phyloP scores from a whole-genome alignment of 2,888 invertebrate species.

The Callinectes sapidus region DNA sequence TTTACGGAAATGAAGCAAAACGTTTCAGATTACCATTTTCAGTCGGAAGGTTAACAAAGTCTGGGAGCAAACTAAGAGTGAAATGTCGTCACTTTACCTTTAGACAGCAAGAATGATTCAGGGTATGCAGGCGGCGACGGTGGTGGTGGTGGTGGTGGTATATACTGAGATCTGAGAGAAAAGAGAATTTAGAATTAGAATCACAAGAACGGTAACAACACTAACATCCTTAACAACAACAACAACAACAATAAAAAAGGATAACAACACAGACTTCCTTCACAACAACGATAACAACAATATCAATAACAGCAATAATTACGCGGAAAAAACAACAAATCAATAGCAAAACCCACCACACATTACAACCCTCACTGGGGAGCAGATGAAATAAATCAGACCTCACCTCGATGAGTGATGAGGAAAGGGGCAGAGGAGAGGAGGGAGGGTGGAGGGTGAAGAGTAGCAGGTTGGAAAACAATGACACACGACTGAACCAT shows the following conservation, averaged over 20 bases:
- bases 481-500: not conserved
- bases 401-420: not conserved
- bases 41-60: too few species aligned
- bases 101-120: not conserved
- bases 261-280: not conserved
- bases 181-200: not conserved
- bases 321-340: not conserved
- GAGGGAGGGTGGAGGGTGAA: not conserved
- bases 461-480: not conserved
- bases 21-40: too few species aligned
- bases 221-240: conserved; percentile 8
- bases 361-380: not conserved
- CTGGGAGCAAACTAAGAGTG: too few species aligned
- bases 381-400: not conserved
- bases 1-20: too few species aligned
- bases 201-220: not conserved
- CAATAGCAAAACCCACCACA: not conserved
- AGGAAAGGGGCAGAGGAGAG: not conserved
- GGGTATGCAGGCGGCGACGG: not conserved
- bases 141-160: not conserved
- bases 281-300: not conserved
- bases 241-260: not conserved
- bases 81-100: not conserved
- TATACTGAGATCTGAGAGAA: too few species aligned
- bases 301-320: not conserved